phyloP scores from a whole-genome alignment of 1,140 invertebrate species.

The Aricia agestis region DNA sequence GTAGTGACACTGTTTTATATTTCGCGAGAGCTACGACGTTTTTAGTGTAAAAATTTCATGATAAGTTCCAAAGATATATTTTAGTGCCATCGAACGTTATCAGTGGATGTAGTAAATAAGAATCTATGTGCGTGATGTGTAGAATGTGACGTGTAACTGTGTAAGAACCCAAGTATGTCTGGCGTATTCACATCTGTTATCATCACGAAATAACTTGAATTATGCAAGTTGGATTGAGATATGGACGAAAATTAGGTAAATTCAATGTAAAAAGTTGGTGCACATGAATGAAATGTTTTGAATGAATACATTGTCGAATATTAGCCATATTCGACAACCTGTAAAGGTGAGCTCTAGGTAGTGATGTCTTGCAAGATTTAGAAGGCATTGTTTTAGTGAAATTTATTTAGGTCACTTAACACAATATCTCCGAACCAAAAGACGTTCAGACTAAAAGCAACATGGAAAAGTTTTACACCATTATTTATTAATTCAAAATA shows the following conservation, averaged over 20 bases:
- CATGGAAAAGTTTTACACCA: no score
- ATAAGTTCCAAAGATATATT: slow-evolving; percentile 53
- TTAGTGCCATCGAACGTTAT: slow-evolving; percentile 34
- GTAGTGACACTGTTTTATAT: slow-evolving; percentile 66
- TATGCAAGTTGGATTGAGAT: slow-evolving; percentile 72
- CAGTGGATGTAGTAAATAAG: slow-evolving; percentile 34
- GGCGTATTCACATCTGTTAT: slow-evolving; percentile 60
- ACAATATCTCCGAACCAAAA: neutral
- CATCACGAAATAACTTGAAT: slow-evolving; percentile 69
- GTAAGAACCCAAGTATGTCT: slow-evolving; percentile 48
- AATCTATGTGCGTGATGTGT: slow-evolving; percentile 41
- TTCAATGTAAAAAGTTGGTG: slow-evolving; percentile 10
- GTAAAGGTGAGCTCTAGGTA: slow-evolving; percentile 9
- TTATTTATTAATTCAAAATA: no score
- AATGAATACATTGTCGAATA: slow-evolving; percentile 15
- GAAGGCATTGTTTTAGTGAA: slow-evolving; percentile 3
- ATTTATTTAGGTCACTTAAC: neutral
- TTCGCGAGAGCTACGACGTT: slow-evolving; percentile 55
- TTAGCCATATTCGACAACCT: slow-evolving; percentile 4
- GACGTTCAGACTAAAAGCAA: no score
- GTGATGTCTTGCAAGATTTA: slow-evolving; percentile 2
- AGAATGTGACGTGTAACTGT: slow-evolving; percentile 37
- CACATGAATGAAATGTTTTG: slow-evolving; percentile 13
- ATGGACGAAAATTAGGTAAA: slow-evolving; percentile 65
- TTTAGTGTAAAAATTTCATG: slow-evolving; percentile 67